Evolutionary conservation across 2,888 invertebrate species (phyloP).

Genomic region (Drosophila nr. fundita): DNA sequence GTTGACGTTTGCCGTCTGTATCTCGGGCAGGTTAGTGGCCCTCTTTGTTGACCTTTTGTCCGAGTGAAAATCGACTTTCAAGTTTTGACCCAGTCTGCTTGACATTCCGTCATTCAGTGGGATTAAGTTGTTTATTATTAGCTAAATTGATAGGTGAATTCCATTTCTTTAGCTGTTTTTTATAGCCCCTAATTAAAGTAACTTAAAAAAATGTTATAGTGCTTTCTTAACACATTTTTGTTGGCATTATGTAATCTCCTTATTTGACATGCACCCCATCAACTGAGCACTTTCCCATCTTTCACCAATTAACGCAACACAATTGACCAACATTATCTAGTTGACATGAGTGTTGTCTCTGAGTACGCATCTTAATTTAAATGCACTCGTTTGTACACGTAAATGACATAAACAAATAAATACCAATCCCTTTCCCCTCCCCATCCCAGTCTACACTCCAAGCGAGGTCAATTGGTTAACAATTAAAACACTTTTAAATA

Average conservation of each 20-base stretch:
- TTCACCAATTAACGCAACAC: constrained; percentile 53
- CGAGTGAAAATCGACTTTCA: constrained; percentile 23
- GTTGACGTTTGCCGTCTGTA: constrained; percentile 13
- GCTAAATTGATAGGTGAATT: constrained; percentile 31
- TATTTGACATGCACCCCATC: constrained; percentile 25
- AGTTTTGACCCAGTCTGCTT: constrained; percentile 47
- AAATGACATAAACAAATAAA: constrained; percentile 63
- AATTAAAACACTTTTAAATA: constrained; percentile 75
- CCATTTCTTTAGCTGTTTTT: constrained; percentile 38
- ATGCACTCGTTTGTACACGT: constrained; percentile 4
- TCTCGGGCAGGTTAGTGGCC: constrained; percentile 17
- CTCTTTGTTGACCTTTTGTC: constrained; percentile 34
- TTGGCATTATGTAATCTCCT: constrained; percentile 38
- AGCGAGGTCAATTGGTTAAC: constrained; percentile 30
- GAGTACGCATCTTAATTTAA: constrained; percentile 27
- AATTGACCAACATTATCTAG: constrained; percentile 30
- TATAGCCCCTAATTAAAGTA: constrained; percentile 41
- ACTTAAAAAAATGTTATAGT: constrained; percentile 28
- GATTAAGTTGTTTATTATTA: constrained; percentile 19
- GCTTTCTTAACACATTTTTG: constrained; percentile 8
- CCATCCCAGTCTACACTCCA: background rate
- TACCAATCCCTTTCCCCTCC: constrained; percentile 17
- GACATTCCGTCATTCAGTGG: constrained; percentile 1
- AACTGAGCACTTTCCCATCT: constrained; percentile 56
- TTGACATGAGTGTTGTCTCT: constrained; percentile 9